phyloP scores from a whole-genome alignment of 2,113 vertebrate genomes.

The Elaphurus davidianus region DNA sequence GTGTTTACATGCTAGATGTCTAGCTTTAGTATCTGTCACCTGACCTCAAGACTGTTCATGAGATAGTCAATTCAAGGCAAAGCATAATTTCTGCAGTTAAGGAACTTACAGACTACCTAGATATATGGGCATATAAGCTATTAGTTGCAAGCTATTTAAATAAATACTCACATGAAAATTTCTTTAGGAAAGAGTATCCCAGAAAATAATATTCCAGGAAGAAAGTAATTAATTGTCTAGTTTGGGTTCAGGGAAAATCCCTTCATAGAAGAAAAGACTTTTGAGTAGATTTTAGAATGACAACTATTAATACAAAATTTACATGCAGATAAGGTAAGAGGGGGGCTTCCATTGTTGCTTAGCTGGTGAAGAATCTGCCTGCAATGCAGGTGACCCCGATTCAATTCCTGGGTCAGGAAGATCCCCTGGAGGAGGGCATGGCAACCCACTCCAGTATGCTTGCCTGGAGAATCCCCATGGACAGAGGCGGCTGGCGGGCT shows the following conservation, averaged over 20 bases:
- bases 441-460: neutral
- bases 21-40: neutral
- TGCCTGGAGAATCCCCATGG: neutral
- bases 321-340: neutral
- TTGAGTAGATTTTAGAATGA: neutral
- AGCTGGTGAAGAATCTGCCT: neutral
- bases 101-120: neutral
- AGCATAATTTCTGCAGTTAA: neutral
- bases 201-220: neutral
- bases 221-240: neutral
- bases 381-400: rapidly evolving
- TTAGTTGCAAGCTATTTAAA: neutral
- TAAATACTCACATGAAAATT: neutral
- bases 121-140: neutral
- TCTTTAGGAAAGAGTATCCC: neutral
- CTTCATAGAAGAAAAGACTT: neutral
- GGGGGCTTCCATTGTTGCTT: neutral
- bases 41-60: neutral
- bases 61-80: neutral
- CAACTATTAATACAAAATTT: neutral
- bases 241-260: neutral
- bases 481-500: neutral
- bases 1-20: neutral
- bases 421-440: neutral
- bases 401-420: neutral